phyloP scores from a whole-genome alignment of 2,888 invertebrate species.

The Cremastinae sp. region DNA sequence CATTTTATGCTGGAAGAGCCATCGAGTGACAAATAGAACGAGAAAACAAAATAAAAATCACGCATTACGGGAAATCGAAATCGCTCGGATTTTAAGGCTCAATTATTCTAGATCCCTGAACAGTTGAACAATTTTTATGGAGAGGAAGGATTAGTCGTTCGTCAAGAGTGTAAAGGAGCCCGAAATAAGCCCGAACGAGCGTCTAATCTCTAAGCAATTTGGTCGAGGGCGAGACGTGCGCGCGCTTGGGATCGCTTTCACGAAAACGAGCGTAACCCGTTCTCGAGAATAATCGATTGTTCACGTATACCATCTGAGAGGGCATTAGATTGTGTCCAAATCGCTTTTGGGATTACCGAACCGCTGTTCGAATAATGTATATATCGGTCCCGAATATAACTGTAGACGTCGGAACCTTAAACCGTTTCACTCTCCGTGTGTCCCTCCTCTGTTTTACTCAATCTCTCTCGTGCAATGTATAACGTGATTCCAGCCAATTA shows the following conservation, averaged over 20 bases:
- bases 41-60: too few relatives aligned
- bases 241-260: conserved; percentile 34
- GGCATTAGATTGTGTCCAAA: conserved; percentile 63
- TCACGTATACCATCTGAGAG: conserved; percentile 53
- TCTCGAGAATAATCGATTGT: conserved; percentile 71
- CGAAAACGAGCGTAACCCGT: conserved; percentile 41
- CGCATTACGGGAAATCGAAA: background rate
- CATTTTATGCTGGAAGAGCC: too few relatives aligned
- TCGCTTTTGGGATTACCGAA: conserved; percentile 70
- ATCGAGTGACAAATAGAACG: too few relatives aligned
- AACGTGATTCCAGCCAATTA: conserved; percentile 32
- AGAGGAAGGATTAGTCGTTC: background rate
- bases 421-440: conserved; percentile 32
- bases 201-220: conserved; percentile 76
- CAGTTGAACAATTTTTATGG: background rate
- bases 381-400: background rate
- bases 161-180: conserved; percentile 49
- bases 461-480: conserved; percentile 13
- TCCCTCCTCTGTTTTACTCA: conserved; percentile 26
- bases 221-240: conserved; percentile 71
- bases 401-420: conserved; percentile 47
- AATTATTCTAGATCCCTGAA: too few relatives aligned
- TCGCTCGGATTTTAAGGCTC: too few relatives aligned
- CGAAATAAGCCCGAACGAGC: conserved; percentile 69
- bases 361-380: conserved; percentile 33